A percentile compares a stretch with the other conserved stretches of the same genome.
Evolutionary conservation across 2,888 invertebrate genomes (phyloP).

Genomic region (Perizoma affinitatum): DNA sequence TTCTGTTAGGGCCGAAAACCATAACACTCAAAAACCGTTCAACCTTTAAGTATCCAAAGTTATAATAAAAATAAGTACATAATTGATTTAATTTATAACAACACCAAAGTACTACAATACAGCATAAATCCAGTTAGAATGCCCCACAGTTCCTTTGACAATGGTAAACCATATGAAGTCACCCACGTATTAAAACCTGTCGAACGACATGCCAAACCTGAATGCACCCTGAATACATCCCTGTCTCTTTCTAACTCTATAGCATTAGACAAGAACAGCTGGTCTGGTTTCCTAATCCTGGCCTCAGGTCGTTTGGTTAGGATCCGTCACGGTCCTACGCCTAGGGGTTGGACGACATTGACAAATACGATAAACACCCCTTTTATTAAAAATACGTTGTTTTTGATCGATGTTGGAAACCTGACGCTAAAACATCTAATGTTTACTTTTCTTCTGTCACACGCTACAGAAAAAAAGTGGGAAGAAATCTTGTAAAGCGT

Average conservation of each 20-base stretch:
- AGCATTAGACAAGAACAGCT: conserved; percentile 6
- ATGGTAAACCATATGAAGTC: conserved; percentile 52
- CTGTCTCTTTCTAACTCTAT: conserved; percentile 37
- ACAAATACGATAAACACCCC: conserved; percentile 59
- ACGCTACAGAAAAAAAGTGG: conserved; percentile 30
- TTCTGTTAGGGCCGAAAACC: too few relatives aligned
- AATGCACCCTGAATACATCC: conserved; percentile 46
- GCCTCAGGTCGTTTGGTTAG: conserved; percentile 73
- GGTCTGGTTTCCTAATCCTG: conserved; percentile 63
- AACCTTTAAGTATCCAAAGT: too few relatives aligned
- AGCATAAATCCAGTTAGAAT: conserved; percentile 28
- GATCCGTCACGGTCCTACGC: conserved; percentile 74
- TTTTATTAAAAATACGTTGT: conserved; percentile 46
- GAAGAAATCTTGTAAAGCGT: conserved; percentile 2
- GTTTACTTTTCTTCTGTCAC: conserved; percentile 44
- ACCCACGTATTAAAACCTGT: conserved; percentile 64
- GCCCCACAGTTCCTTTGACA: conserved; percentile 40
- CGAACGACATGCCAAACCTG: conserved; percentile 58
- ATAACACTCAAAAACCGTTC: too few relatives aligned
- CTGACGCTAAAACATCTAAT: conserved; percentile 33
- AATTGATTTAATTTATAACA: conserved; percentile 19
- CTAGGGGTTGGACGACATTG: conserved; percentile 66
- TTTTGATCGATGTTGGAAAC: conserved; percentile 45
- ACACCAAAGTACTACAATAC: conserved; percentile 27
- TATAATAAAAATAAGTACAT: neutral